Percentiles rank a stretch among this genome's conserved stretches.
These are phyloP conservation scores for Schizotus pectinicornis DNA, from an alignment of 2,888 invertebrate species.

Conservation along the genomic window DNA sequence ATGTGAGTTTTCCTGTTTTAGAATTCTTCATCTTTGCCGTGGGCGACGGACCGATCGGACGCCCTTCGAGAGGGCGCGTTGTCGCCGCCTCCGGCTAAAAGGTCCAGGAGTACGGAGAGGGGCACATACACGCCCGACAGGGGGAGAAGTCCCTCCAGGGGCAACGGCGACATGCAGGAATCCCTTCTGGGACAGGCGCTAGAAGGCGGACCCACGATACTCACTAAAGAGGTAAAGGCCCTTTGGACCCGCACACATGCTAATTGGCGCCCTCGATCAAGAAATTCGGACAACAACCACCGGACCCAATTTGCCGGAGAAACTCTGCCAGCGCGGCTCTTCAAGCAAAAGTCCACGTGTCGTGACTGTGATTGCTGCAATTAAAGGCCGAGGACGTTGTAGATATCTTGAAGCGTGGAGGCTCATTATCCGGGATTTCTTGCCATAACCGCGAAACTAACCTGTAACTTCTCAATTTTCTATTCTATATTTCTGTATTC, in stretches of 20 bases:
- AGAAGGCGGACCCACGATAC: conserved; percentile 74
- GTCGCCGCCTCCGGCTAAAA: conserved; percentile 73
- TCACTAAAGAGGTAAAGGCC: conserved; percentile 60
- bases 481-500: no score
- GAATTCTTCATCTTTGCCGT: conserved; percentile 67
- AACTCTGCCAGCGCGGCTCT: no score
- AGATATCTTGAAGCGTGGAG: no score
- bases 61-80: conserved; percentile 62
- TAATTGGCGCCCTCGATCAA: conserved; percentile 3
- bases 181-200: conserved; percentile 78
- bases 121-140: conserved; percentile 56
- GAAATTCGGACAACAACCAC: background rate
- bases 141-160: conserved; percentile 66
- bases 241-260: background rate
- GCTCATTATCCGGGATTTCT: no score
- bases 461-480: background rate
- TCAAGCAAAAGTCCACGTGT: no score
- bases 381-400: no score
- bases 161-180: conserved; percentile 71
- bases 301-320: no score
- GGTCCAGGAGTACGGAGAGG: conserved; percentile 70
- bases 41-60: conserved; percentile 64
- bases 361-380: no score
- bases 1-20: conserved; percentile 43
- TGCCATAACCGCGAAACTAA: background rate